Base-by-base conservation (phyloP, 2,888 invertebrate genomes). In the Hedya salicella region DNA sequence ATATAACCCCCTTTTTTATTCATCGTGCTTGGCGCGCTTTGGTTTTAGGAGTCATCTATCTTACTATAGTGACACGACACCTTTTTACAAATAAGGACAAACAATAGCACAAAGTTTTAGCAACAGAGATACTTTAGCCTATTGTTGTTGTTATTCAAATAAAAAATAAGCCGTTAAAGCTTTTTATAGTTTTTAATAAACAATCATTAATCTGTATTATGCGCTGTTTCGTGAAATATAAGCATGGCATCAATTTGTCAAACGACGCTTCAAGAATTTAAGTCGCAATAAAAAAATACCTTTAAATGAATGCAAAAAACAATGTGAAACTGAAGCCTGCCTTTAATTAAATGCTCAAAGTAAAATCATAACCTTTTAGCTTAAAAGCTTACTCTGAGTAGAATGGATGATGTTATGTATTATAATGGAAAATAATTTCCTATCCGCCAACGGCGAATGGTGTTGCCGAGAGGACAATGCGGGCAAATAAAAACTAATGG, bases 401-500 rank as follows among this genome's bases (percentile, higher is more conserved):
- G 46, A 66, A 54, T 63, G 59, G 67, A 54, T 61, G 66, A 62
- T 59, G 65, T 66, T 53, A 66, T 65, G 62, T 69, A 62, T 56
- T 80, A 81, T 82, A 83, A 83, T 83, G 81, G 78, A 78, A 81
- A 81, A 84, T 84, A 84, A 84, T 87, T 86, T 85, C 85, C 83
- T 80, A 82, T 77, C 78, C 75, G 75, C 73, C 77, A 76, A 73
- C 75, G 75, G 72, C 73, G 73, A 74, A 74, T 76, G 75, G 74
- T 70, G 74, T 73, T 65, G 60, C 56, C 49, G 57, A 59, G 78
- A 80, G 84, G 85, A 86, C 87, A 87, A 87, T 83, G 81, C 70
- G 76, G 80, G 78, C 86, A 87, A 85, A 86, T 86, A 86, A 84
- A 85, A 85, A 86, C 85, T 86, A 86, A 87, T 87, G 87, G 85